Evolutionary conservation across 2,888 invertebrate genomes (phyloP).

Genomic region (Aelia acuminata): DNA sequence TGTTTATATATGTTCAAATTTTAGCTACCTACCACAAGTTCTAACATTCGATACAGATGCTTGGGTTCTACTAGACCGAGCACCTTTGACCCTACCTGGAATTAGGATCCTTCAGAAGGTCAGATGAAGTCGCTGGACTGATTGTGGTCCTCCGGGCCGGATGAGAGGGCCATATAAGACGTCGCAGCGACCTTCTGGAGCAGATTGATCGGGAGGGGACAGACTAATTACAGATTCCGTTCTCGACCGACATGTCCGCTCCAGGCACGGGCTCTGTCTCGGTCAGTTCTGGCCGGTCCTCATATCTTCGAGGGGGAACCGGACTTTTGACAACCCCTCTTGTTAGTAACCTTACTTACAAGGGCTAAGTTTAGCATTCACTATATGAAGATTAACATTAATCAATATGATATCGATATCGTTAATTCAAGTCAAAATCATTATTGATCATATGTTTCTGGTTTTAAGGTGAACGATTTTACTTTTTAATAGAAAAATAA

Average conservation of each 20-base stretch:
- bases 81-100: background rate
- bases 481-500: too few species aligned
- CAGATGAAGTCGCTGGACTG: background rate
- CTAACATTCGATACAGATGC: too few species aligned
- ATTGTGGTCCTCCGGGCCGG: background rate
- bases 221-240: constrained; percentile 44
- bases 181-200: constrained; percentile 34
- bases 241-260: constrained; percentile 40
- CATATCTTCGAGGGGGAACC: background rate
- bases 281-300: constrained; percentile 24
- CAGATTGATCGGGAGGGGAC: constrained; percentile 49
- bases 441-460: too few species aligned
- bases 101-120: background rate
- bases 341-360: background rate
- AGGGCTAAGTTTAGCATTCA: background rate
- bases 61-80: too few species aligned
- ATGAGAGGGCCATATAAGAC: constrained; percentile 37
- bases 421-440: too few species aligned
- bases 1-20: too few species aligned
- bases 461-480: too few species aligned
- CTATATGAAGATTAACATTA: background rate
- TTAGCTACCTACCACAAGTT: too few species aligned
- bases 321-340: background rate
- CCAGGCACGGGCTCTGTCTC: constrained; percentile 32
- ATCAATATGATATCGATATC: background rate